phyloP scores from a whole-genome alignment of 2,888 invertebrate genomes.

The Neocrepidodera transversa region DNA sequence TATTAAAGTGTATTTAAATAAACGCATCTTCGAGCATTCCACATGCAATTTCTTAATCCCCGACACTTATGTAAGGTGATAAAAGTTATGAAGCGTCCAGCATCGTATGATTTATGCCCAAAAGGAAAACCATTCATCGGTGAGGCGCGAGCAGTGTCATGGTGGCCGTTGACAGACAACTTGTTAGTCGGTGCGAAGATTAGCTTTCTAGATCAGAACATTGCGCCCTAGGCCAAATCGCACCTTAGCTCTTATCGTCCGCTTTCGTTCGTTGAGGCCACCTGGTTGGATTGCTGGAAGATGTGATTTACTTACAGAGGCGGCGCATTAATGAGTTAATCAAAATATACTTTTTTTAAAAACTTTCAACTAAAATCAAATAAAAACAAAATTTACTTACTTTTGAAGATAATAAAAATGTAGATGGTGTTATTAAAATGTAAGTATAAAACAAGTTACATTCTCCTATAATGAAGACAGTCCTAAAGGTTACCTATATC shows the following conservation, averaged over 20 bases:
- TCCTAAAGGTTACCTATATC: no score
- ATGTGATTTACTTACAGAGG: no score
- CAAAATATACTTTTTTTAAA: no score
- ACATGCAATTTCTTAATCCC: conserved; percentile 35
- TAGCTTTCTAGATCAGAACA: conserved; percentile 45
- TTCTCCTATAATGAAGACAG: no score
- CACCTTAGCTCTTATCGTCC: conserved; percentile 39
- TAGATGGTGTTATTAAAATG: no score
- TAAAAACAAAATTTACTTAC: no score
- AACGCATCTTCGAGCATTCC: conserved; percentile 22
- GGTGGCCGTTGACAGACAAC: conserved; percentile 49
- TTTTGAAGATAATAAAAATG: no score
- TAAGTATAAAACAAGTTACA: no score
- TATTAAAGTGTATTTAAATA: conserved; percentile 15
- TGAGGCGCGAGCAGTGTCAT: conserved; percentile 37
- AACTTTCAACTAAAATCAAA: no score
- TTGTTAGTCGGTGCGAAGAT: conserved; percentile 47
- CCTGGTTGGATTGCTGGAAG: conserved; percentile 35
- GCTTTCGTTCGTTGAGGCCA: conserved; percentile 36
- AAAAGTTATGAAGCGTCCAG: conserved; percentile 25
- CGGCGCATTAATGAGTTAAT: no score
- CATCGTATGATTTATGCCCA: conserved; percentile 40
- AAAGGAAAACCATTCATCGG: conserved; percentile 34
- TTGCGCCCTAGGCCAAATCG: conserved; percentile 42
- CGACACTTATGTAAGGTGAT: conserved; percentile 33